Base-by-base conservation (phyloP, 2,113 vertebrate genomes). In the Megalops atlanticus region DNA sequence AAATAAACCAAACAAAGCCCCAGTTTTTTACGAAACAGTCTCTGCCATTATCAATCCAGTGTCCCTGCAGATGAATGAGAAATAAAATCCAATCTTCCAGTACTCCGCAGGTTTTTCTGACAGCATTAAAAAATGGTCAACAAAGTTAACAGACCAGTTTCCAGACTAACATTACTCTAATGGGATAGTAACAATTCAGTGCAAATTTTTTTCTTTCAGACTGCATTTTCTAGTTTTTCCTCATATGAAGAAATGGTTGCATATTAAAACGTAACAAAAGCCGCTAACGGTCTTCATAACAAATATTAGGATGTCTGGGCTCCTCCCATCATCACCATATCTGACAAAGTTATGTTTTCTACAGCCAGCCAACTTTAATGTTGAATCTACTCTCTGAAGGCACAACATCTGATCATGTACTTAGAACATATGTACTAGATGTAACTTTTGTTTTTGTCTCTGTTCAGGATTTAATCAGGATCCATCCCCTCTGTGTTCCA, bases 211-310 rank as follows among this genome's bases (percentile, higher is more conserved):
- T 86, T 38, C 82, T 86, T 95, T 95, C 93, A 95, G 95, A 97
- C 95, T 95, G 95, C 94, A 94, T 96, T 94, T 95, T 92, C 83
- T 95, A 96, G 91, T 91, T 86, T 96, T 94, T 96, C 92, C 95
- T 95, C 95, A 91, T 93, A 94, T 96, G 95, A 96, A 95, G 91
- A 97, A 98, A 96, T 98, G 97, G 97, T 99, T 99, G 97, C 98
- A 98, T 99, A 98, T 97, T 97, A 96, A 97, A 98, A 98, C 94
- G 93, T 95, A 96, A 95, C 95, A 97, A 96, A 99, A 98, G 97
- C 98, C 97, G 96, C 97, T 97, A 98, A 97, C 93, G 94, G 94
- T 96, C 96, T 80, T 96, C 92, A 96, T 96, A 95, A 95, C 92
- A 94, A 94, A 91, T 92, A 95, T 94, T 92, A 95, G 82, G 82